phyloP scores from a whole-genome alignment of 2,113 vertebrate genomes.

The Regulus satrapa region DNA sequence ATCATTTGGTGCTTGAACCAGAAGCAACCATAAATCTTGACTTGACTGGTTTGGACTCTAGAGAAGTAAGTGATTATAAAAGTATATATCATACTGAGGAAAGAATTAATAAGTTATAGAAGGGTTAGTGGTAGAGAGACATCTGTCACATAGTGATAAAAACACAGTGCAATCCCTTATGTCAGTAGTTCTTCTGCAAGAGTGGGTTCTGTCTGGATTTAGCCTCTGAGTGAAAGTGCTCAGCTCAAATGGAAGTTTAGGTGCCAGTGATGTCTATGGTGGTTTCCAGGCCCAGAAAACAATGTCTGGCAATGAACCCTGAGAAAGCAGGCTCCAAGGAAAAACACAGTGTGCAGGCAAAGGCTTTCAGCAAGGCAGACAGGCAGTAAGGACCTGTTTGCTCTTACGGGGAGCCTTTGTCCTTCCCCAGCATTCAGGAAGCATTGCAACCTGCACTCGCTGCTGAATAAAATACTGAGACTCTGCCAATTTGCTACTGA shows the following conservation, averaged over 20 bases:
- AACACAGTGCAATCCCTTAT: neutral
- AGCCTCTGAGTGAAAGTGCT: neutral
- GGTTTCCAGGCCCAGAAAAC: neutral
- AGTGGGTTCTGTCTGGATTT: neutral
- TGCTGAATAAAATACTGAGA: neutral
- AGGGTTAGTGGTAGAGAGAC: neutral
- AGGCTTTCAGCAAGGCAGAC: neutral
- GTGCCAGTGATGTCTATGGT: neutral
- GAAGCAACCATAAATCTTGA: neutral
- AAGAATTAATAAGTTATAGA: neutral
- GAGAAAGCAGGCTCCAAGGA: neutral
- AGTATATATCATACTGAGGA: neutral
- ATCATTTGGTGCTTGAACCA: neutral
- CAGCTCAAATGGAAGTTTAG: neutral
- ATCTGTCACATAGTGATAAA: neutral
- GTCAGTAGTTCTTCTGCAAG: neutral
- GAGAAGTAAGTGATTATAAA: neutral
- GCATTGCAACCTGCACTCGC: rapidly evolving
- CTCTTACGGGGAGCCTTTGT: neutral
- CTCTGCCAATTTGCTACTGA: neutral
- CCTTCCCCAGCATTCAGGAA: neutral
- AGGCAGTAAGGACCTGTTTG: rapidly evolving
- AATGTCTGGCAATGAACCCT: neutral
- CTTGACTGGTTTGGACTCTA: neutral
- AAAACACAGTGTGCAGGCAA: neutral